These are phyloP conservation scores for Porites lutea DNA, from an alignment of 64 coral and sea anemone species.

Conservation along the genomic window DNA sequence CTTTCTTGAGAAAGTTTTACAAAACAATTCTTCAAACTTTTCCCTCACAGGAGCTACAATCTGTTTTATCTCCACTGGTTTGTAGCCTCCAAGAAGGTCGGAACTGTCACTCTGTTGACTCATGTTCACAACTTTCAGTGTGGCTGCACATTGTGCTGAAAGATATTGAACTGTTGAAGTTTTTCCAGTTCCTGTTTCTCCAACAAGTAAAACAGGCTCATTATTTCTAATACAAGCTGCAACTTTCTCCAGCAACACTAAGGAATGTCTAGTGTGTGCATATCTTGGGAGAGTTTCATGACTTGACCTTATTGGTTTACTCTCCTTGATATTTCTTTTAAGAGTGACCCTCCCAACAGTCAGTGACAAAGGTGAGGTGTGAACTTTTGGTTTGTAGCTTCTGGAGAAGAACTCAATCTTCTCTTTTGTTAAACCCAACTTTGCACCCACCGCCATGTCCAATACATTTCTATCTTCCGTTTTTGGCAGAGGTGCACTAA, in stretches of 20 bases:
- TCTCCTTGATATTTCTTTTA: slow-evolving; percentile 43
- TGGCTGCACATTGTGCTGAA: slow-evolving; percentile 70
- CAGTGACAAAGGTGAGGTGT: slow-evolving; percentile 68
- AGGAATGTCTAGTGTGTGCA: slow-evolving; percentile 94
- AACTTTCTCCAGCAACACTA: slow-evolving; percentile 89
- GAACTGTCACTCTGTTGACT: slow-evolving; percentile 99
- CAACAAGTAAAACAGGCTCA: slow-evolving; percentile 94
- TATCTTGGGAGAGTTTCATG: slow-evolving; percentile 48
- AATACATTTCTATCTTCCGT: slow-evolving; percentile 54
- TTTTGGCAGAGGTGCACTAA: slow-evolving; percentile 83
- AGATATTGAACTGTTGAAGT: slow-evolving; percentile 93
- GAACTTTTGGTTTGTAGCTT: slow-evolving; percentile 90
- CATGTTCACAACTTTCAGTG: slow-evolving; percentile 93
- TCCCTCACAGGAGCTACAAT: slow-evolving; percentile 91
- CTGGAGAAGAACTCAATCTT: slow-evolving; percentile 92
- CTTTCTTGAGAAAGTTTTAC: slow-evolving; percentile 94
- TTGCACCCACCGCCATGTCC: slow-evolving; percentile 82
- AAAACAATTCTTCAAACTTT: slow-evolving; percentile 90
- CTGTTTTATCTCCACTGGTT: slow-evolving; percentile 99
- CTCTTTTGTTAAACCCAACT: slow-evolving; percentile 89
- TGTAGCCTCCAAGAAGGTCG: slow-evolving; percentile 94
- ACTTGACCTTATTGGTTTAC: neutral
- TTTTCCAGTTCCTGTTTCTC: slow-evolving; percentile 98
- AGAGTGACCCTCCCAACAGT: slow-evolving; percentile 87
- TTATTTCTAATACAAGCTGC: slow-evolving; percentile 84